phyloP scores from a whole-genome alignment of 2,888 invertebrate genomes.

The Leptinotarsa haldemani region DNA sequence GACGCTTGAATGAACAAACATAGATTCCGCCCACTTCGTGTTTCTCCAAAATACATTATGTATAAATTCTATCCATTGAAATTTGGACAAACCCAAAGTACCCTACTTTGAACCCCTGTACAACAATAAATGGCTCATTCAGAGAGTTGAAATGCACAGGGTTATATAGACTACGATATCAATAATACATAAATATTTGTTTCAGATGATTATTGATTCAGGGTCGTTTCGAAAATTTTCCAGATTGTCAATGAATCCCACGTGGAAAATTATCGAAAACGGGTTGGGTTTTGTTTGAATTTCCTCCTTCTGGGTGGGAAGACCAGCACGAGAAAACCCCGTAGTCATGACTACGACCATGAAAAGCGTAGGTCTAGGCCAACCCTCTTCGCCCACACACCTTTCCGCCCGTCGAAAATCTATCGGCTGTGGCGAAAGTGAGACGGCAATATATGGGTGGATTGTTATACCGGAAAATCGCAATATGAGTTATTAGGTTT shows the following conservation, averaged over 20 bases:
- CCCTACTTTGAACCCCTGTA: no score
- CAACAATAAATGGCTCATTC: no score
- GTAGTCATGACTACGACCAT: constrained; percentile 48
- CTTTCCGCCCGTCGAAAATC: constrained; percentile 39
- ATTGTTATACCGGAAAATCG: neutral
- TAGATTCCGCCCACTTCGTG: no score
- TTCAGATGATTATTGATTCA: no score
- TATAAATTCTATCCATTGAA: no score
- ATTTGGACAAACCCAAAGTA: no score
- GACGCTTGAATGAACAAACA: no score
- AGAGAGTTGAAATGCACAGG: no score
- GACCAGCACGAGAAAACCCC: neutral
- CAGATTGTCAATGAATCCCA: neutral
- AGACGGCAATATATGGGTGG: constrained; percentile 1
- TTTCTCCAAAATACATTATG: no score
- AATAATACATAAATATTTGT: no score
- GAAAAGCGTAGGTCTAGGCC: constrained; percentile 51
- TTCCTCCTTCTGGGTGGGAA: constrained; percentile 21
- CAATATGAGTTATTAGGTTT: neutral
- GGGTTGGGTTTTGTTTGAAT: neutral
- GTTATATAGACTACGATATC: no score
- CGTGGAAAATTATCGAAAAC: constrained; percentile 2
- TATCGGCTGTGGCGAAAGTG: constrained; percentile 20
- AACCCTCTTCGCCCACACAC: constrained; percentile 46
- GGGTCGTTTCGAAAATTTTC: neutral